phyloP scores from a whole-genome alignment of 1,140 invertebrate genomes.

The Dolichoris vasculosae region DNA sequence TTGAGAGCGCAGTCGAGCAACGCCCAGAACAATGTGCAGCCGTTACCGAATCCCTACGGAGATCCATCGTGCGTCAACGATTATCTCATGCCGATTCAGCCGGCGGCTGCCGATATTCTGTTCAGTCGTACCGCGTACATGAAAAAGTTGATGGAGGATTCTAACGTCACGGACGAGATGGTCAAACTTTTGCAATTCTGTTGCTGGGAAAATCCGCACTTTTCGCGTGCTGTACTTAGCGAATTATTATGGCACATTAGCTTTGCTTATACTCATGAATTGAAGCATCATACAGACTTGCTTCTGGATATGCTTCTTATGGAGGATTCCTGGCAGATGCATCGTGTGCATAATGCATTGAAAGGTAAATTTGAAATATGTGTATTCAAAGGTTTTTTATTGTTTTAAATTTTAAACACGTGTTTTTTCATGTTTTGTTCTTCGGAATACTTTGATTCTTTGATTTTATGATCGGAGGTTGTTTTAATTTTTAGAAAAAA shows the following conservation, averaged over 20 bases:
- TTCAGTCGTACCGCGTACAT: slow-evolving; percentile 90
- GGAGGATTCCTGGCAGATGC: slow-evolving; percentile 96
- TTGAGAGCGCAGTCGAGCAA: slow-evolving; percentile 83
- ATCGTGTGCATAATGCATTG: slow-evolving; percentile 92
- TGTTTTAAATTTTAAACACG: too few relatives aligned
- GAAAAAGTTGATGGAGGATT: slow-evolving; percentile 96
- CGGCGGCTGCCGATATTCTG: slow-evolving; percentile 86
- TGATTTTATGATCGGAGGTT: too few relatives aligned
- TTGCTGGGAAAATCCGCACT: slow-evolving; percentile 96
- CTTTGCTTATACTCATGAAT: slow-evolving; percentile 95
- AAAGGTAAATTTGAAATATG: slow-evolving; percentile 77
- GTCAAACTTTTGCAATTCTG: slow-evolving; percentile 92
- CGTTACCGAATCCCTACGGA: slow-evolving; percentile 88
- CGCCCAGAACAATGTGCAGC: slow-evolving; percentile 73
- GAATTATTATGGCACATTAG: slow-evolving; percentile 96
- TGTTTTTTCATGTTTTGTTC: slow-evolving; percentile 38
- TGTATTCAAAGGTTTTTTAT: not conserved
- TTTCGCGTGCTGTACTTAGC: slow-evolving; percentile 89
- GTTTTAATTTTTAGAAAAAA: not conserved
- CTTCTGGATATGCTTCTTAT: slow-evolving; percentile 90
- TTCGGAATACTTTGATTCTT: not conserved
- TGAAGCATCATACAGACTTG: slow-evolving; percentile 93
- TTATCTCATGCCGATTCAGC: slow-evolving; percentile 84
- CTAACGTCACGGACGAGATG: slow-evolving; percentile 92
- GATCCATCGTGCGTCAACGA: slow-evolving; percentile 81